A percentile compares a stretch with the other conserved stretches of the same genome.
These are phyloP conservation scores for Argyresthia goedartella DNA, from an alignment of 2,888 invertebrate species.

Conservation along the genomic window DNA sequence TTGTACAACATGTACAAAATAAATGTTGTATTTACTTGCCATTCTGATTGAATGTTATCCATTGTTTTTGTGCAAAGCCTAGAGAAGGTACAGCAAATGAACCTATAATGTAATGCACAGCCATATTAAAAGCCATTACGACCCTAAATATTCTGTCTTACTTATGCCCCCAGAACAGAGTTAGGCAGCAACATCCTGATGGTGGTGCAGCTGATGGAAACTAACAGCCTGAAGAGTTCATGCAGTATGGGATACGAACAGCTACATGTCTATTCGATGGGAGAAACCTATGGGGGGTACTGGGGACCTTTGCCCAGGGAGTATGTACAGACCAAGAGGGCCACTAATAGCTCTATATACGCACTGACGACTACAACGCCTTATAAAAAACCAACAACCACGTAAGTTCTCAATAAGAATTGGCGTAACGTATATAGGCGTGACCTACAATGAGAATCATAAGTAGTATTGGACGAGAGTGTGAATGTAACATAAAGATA, in stretches of 20 bases:
- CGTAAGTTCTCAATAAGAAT: too few relatives aligned
- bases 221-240: slow-evolving; percentile 18
- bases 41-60: too few relatives aligned
- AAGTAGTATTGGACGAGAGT: too few relatives aligned
- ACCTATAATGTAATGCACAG: too few relatives aligned
- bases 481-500: too few relatives aligned
- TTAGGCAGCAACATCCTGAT: slow-evolving; percentile 46
- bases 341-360: not conserved
- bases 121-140: too few relatives aligned
- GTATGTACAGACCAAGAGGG: not conserved
- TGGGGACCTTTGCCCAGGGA: slow-evolving; percentile 30
- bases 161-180: slow-evolving; percentile 31
- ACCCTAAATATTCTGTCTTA: not conserved
- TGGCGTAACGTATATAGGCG: too few relatives aligned
- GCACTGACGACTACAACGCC: not conserved
- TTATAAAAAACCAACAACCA: not conserved
- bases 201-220: slow-evolving; percentile 30
- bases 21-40: too few relatives aligned
- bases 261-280: slow-evolving; percentile 42
- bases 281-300: slow-evolving; percentile 54
- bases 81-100: too few relatives aligned
- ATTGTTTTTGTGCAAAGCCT: too few relatives aligned
- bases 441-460: too few relatives aligned
- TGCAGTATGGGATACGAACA: slow-evolving; percentile 31
- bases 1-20: too few relatives aligned